These are phyloP conservation scores for Drosophila pseudoananassae DNA, from an alignment of 1,140 invertebrate genomes.

Conservation along the genomic window DNA sequence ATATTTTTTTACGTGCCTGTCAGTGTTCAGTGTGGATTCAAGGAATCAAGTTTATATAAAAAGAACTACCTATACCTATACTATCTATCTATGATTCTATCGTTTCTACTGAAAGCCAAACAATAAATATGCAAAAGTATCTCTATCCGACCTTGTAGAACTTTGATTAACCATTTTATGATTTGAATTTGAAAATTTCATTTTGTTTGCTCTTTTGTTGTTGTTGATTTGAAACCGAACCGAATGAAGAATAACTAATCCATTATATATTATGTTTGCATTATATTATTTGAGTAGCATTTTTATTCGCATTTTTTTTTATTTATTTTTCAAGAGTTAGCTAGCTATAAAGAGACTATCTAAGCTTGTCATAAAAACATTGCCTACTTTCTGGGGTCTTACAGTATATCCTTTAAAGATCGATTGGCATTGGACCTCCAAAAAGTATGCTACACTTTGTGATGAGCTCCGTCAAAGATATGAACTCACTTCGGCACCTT, in stretches of 20 bases:
- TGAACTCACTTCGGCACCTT: slow-evolving; percentile 22
- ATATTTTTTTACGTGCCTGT: slow-evolving; percentile 48
- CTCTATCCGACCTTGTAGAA: slow-evolving; percentile 25
- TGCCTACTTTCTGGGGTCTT: slow-evolving; percentile 25
- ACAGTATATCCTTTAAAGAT: not conserved
- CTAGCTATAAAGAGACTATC: not conserved
- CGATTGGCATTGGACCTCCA: not conserved
- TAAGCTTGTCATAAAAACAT: slow-evolving; percentile 7
- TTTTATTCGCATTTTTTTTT: slow-evolving; percentile 18
- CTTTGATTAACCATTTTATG: slow-evolving; percentile 19
- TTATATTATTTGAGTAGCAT: slow-evolving; percentile 17
- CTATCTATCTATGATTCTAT: slow-evolving; percentile 18
- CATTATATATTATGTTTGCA: slow-evolving; percentile 16
- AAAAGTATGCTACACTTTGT: slow-evolving; percentile 29
- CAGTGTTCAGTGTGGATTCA: slow-evolving; percentile 44
- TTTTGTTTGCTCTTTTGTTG: slow-evolving; percentile 40
- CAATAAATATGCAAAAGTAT: slow-evolving; percentile 27
- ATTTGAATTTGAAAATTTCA: slow-evolving; percentile 16
- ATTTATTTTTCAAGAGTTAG: slow-evolving; percentile 15
- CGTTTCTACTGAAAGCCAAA: slow-evolving; percentile 25
- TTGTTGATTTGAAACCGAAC: slow-evolving; percentile 58
- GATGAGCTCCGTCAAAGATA: slow-evolving; percentile 1
- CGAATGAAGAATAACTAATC: slow-evolving; percentile 12
- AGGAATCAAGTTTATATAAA: slow-evolving; percentile 9
- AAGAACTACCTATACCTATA: slow-evolving; percentile 3